phyloP scores from a whole-genome alignment of 2,113 vertebrate genomes.

The Microtus pennsylvanicus region DNA sequence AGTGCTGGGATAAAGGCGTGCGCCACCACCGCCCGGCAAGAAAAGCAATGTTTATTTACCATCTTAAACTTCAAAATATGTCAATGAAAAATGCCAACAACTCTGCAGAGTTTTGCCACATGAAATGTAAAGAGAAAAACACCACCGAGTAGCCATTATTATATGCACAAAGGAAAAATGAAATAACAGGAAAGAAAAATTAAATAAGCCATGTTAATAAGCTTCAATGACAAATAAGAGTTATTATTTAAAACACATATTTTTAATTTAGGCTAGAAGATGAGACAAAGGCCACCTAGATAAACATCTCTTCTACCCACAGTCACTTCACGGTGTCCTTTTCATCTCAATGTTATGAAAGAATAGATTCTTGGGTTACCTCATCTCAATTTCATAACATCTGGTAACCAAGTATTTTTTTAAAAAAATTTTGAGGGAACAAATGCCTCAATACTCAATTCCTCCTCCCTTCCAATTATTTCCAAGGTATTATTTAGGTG shows the following conservation, averaged over 20 bases:
- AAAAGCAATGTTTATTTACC: constrained; percentile 58
- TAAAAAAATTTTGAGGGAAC: constrained; percentile 32
- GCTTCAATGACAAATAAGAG: constrained; percentile 6
- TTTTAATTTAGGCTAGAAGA: constrained; percentile 47
- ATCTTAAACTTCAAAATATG: constrained; percentile 53
- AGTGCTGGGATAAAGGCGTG: too few species aligned
- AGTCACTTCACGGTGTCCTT: constrained; percentile 25
- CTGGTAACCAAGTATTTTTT: constrained; percentile 28
- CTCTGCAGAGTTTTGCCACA: constrained; percentile 2
- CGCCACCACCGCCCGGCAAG: too few species aligned
- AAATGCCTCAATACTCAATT: constrained; percentile 45
- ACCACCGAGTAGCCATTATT: not conserved
- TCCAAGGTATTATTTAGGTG: constrained; percentile 35
- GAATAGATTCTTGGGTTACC: constrained; percentile 31
- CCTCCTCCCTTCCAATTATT: not conserved
- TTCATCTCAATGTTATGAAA: constrained; percentile 43
- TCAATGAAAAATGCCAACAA: constrained; percentile 36
- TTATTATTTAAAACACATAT: constrained; percentile 31
- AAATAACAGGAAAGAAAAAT: constrained; percentile 42
- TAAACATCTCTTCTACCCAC: constrained; percentile 39
- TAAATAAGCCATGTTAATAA: constrained; percentile 46
- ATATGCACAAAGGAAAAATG: constrained; percentile 21
- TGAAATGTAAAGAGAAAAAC: constrained; percentile 53
- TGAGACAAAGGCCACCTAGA: constrained; percentile 3
- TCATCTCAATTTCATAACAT: constrained; percentile 46